Conservation (phyloP, 2,797 vertebrate species). For the Erethizon dorsatum region DNA sequence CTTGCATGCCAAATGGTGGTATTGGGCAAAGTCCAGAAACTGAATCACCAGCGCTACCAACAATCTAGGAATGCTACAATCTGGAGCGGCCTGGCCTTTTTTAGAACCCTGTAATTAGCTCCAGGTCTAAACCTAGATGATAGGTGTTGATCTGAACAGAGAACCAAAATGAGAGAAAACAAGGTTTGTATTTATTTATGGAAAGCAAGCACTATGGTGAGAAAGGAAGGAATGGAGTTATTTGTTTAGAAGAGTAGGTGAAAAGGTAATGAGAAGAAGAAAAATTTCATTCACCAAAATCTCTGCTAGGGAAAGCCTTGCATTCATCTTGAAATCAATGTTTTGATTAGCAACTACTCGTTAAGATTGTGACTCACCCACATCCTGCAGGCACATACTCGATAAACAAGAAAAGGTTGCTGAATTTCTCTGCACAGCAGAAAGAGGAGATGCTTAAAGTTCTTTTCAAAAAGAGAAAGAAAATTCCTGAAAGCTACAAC, state of each 20-base stretch:
- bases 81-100: conserved; percentile 40
- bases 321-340: background rate
- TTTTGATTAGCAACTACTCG: background rate
- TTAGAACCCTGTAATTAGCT: conserved; percentile 73
- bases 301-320: background rate
- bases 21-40: background rate
- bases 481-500: background rate
- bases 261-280: background rate
- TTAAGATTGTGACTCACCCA: background rate
- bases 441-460: background rate
- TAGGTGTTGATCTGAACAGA: background rate
- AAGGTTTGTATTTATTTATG: conserved; percentile 27
- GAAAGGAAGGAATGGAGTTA: background rate
- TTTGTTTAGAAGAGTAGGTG: background rate
- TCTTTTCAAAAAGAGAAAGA: background rate
- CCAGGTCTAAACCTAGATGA: conserved; percentile 51
- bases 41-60: background rate
- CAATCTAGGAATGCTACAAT: background rate
- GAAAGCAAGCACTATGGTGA: background rate
- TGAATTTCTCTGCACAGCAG: background rate
- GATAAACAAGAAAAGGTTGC: background rate
- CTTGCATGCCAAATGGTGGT: background rate
- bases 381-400: background rate
- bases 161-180: conserved; percentile 50
- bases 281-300: conserved; percentile 28